These are phyloP conservation scores for Gorsachius goisagi DNA, from an alignment of 2,113 vertebrate genomes.

Conservation along the genomic window DNA sequence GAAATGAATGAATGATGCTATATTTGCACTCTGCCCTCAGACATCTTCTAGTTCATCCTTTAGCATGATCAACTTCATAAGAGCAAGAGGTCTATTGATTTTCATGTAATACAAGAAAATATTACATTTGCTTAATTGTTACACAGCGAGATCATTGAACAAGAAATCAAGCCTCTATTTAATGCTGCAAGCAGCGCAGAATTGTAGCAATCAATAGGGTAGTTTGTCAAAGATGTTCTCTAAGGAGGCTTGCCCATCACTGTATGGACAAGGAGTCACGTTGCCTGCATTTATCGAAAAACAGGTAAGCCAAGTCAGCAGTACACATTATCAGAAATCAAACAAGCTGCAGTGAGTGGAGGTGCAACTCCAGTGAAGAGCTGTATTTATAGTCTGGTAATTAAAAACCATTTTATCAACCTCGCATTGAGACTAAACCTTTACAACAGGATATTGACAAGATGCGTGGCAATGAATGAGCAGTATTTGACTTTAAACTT, in stretches of 20 bases:
- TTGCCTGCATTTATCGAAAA: constrained; percentile 74
- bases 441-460: constrained; percentile 83
- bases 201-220: constrained; percentile 87
- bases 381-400: constrained; percentile 91
- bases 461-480: constrained; percentile 76
- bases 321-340: constrained; percentile 94
- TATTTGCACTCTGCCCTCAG: constrained; percentile 65
- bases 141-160: constrained; percentile 82
- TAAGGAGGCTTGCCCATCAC: constrained; percentile 77
- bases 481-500: constrained; percentile 86
- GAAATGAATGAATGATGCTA: constrained; percentile 43
- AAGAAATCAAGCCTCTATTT: constrained; percentile 89
- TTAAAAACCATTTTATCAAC: constrained; percentile 96
- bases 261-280: constrained; percentile 56
- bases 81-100: constrained; percentile 95
- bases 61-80: constrained; percentile 70
- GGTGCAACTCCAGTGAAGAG: constrained; percentile 73
- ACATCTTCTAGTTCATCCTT: constrained; percentile 75
- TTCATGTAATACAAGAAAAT: constrained; percentile 98
- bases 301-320: constrained; percentile 92
- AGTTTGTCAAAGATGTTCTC: constrained; percentile 92
- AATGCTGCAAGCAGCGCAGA: constrained; percentile 86
- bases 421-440: constrained; percentile 73
- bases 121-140: constrained; percentile 93
- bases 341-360: constrained; percentile 78